Evolutionary conservation across 2,888 invertebrate species (phyloP), one percentile per base, ranked within the genome.

Genomic region (Argyra leucocephala): DNA sequence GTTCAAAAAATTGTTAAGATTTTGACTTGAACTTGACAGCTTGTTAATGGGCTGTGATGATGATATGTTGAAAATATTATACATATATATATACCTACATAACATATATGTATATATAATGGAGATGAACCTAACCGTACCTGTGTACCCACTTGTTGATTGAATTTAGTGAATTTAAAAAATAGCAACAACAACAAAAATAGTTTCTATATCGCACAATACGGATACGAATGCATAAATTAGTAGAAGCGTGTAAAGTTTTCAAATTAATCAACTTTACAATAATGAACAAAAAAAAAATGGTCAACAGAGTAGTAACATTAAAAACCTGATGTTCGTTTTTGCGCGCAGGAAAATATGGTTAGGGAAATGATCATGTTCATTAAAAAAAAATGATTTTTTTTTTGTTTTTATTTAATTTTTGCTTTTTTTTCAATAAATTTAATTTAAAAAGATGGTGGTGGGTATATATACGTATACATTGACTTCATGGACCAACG

Each of bases 11-110:
- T 48, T 57, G 57, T 57, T 18, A 59, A 59, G 18, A 24, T 23
- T 59, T 59, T 59, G 59, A 59, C 59, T 23, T 59, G 59, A 59
- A 59, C 59, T 59, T 59, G 59, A 59, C 59, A 59, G 59, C 59
- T 59, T 59, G 59, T 59, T 59, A 59, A 48, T 48, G 18, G 7
- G 12, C 31, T 31, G 31, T 31, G 31, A 31, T 31, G 31, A 31
- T 31, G 31, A 31, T 31, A 31, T 7, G 31, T 31, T 31, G 7
- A 7, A 31, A 31, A 26, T 26, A n/a, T n/a, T n/a, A n/a, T n/a
- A n/a, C n/a, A n/a, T n/a, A n/a, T n/a, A n/a, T n/a, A n/a, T n/a
- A n/a, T n/a, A n/a, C n/a, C n/a, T n/a, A n/a, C n/a, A n/a, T n/a
- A n/a, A n/a, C n/a, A n/a, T n/a, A n/a, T n/a, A n/a, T n/a, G n/a